Evolutionary conservation across 2,797 vertebrate species (phyloP).

Genomic region (Sciurus vulgaris): DNA sequence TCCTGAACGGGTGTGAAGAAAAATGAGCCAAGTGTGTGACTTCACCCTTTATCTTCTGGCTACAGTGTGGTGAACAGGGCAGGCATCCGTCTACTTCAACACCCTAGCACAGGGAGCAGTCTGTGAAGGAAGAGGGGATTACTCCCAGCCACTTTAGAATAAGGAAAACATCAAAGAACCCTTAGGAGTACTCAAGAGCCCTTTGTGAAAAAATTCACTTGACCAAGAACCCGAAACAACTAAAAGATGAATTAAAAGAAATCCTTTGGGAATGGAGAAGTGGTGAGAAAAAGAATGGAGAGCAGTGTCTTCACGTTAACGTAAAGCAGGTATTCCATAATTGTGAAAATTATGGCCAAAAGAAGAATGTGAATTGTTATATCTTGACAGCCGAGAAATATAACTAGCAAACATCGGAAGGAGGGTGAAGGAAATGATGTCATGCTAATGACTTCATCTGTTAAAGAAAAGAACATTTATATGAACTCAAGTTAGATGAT

Average conservation of each 20-base stretch:
- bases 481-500: not conserved
- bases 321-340: not conserved
- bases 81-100: not conserved
- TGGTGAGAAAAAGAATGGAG: not conserved
- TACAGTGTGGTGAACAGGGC: not conserved
- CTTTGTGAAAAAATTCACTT: not conserved
- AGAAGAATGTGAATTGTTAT: not conserved
- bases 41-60: not conserved
- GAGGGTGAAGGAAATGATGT: not conserved
- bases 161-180: not conserved
- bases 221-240: not conserved
- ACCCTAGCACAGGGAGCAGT: no score
- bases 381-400: not conserved
- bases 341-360: not conserved
- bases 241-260: conserved; percentile 1
- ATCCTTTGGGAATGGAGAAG: not conserved
- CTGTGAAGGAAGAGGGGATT: not conserved
- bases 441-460: not conserved
- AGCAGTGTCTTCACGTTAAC: not conserved
- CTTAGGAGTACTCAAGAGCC: not conserved
- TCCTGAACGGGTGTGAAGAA: not conserved
- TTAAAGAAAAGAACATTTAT: not conserved
- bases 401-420: not conserved
- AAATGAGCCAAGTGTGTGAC: not conserved
- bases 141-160: not conserved